Percentiles rank a stretch among this genome's conserved stretches.
These are phyloP conservation scores for Cactoblastis cactorum DNA, from an alignment of 2,888 invertebrate genomes.

Conservation along the genomic window DNA sequence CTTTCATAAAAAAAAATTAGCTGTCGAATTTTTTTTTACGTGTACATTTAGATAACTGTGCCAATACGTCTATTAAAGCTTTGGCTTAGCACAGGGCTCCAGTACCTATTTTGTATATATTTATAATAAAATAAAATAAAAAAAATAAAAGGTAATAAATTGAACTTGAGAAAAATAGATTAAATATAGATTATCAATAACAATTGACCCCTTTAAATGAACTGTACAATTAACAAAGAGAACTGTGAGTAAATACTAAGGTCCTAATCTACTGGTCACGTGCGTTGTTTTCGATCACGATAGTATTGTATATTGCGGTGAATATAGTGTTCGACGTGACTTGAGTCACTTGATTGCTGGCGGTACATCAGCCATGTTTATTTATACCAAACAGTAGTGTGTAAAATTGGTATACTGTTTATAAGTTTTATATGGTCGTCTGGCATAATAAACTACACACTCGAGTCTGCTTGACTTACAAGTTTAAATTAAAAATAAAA, in stretches of 20 bases:
- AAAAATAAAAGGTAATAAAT: no score
- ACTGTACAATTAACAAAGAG: not conserved
- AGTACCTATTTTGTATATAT: no score
- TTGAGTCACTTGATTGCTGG: conserved; percentile 26
- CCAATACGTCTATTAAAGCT: no score
- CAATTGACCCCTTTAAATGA: not conserved
- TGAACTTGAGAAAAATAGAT: not conserved
- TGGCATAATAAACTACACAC: conserved; percentile 56
- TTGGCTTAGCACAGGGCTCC: no score
- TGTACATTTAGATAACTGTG: no score
- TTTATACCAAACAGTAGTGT: conserved; percentile 61
- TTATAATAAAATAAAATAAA: no score
- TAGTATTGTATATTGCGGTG: not conserved
- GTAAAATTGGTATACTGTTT: conserved; percentile 69
- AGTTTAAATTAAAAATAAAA: not conserved
- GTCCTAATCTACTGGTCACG: not conserved
- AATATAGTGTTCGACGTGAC: conserved; percentile 10
- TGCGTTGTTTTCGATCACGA: conserved; percentile 1
- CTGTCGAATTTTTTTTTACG: no score
- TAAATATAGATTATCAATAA: not conserved
- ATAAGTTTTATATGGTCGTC: conserved; percentile 62
- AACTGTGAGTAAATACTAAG: not conserved
- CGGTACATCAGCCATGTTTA: conserved; percentile 48
- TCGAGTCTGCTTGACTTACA: conserved; percentile 22
- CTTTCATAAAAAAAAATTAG: no score